phyloP scores from a whole-genome alignment of 2,888 invertebrate genomes.

The Tromatobia lineatoria region DNA sequence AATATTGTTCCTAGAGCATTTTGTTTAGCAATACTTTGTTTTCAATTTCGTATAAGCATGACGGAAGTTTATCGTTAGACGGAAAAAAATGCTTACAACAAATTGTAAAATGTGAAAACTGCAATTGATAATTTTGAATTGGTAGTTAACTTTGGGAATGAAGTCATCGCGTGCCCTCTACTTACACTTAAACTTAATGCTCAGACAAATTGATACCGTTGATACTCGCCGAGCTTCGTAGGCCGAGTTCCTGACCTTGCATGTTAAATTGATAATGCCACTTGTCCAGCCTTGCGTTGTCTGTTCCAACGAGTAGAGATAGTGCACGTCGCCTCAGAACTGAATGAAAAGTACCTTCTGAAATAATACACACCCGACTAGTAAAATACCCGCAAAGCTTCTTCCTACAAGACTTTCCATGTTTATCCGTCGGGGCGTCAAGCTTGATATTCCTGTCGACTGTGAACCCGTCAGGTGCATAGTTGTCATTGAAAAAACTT shows the following conservation, averaged over 20 bases:
- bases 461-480: conserved; percentile 61
- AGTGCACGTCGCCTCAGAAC: not conserved
- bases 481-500: conserved; percentile 60
- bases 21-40: not conserved
- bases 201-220: conserved; percentile 73
- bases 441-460: conserved; percentile 36
- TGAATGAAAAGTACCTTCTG: not conserved
- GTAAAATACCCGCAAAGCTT: not conserved
- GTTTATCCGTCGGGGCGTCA: conserved; percentile 6
- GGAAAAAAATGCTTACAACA: not conserved
- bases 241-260: conserved; percentile 59
- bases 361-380: conserved; percentile 1
- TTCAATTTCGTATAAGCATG: too few species aligned
- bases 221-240: conserved; percentile 19
- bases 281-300: conserved; percentile 43
- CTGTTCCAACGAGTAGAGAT: conserved; percentile 13
- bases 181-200: conserved; percentile 61
- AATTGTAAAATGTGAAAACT: not conserved
- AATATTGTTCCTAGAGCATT: not conserved
- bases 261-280: conserved; percentile 64
- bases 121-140: not conserved
- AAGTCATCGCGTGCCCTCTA: conserved; percentile 71
- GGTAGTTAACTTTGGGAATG: conserved; percentile 65
- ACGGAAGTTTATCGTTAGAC: too few species aligned
- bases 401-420: conserved; percentile 6